Evolutionary conservation across 1,140 invertebrate genomes (phyloP), one percentile per base, ranked within the genome.

Genomic region (Dysdera silvatica): DNA sequence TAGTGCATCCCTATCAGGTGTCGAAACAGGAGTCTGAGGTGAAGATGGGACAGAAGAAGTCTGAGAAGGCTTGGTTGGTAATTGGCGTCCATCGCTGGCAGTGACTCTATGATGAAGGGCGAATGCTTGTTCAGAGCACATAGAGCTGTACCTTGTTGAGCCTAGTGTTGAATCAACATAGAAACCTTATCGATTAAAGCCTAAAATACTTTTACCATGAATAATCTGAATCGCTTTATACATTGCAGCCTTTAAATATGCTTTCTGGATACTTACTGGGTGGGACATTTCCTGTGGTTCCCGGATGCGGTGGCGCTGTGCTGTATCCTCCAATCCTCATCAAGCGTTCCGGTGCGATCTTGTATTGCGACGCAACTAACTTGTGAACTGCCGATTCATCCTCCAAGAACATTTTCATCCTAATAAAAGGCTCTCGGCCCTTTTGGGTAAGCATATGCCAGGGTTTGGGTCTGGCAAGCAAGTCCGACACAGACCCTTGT

Each of bases 361-460:
- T 96, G 78, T 96, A 98, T 78, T 97, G 95, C 56, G 89, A 94
- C 49, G 93, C 93, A 3, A 97, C 93, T 61, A 97, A 77, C 74
- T 95, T 95, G 74, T 95, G 91, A 3, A 97, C 92, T 3, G 95
- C 93, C 71, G 97, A 95, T 66, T 96, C 91, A 74, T 97, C 92
- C 75, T 96, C 92, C 47, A 97, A 79, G 77, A 97, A 98, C 87
- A 97, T 93, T 76, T 95, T 94, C 94, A 98, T 98, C 53, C 94
- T 81, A 59, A 98, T 96, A 77, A 97, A 98, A 2, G 94, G 94
- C 72, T 98, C 94, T 24, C 93, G 82, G 0, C 94, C 94, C 77
- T 97, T 97, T 74, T 95, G 91, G 2, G 94, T 98, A 8, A 98
- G 77, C 91, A 95, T 95, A 72, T 94, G 90, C 94, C 94, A 98